Conservation (phyloP, 2,797 vertebrate species). For the Naso thynnoides region DNA sequence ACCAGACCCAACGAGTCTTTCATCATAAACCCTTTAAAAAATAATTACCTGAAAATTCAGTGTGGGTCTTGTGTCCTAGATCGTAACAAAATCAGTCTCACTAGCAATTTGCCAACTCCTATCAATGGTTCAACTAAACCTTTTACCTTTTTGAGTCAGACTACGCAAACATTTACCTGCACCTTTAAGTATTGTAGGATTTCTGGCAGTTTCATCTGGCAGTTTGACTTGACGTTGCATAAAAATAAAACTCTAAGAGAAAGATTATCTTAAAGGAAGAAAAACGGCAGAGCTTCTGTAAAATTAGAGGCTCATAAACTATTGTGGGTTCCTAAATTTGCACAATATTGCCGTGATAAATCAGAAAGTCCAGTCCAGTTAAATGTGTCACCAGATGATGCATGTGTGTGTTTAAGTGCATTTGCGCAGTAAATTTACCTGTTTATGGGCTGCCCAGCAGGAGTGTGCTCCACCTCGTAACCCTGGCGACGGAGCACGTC, state of each 20-base stretch:
- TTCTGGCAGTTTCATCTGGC: background rate
- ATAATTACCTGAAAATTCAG: background rate
- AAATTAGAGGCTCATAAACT: conserved; percentile 12
- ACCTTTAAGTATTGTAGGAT: background rate
- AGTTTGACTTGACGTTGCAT: background rate
- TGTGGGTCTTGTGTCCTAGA: background rate
- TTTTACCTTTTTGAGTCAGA: background rate
- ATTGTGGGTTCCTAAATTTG: conserved; percentile 11
- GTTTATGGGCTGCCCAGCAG: conserved; percentile 88
- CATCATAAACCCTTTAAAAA: background rate
- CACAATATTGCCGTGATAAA: background rate
- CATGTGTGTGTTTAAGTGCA: conserved; percentile 13
- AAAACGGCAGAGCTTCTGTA: background rate
- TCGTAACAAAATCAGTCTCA: conserved; percentile 1
- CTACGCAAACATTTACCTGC: background rate
- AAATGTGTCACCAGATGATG: background rate
- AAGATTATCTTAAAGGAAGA: background rate
- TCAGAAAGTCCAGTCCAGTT: background rate
- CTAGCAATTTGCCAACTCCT: background rate
- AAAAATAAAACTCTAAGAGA: background rate
- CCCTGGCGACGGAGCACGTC: conserved; percentile 90
- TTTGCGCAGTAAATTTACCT: conserved; percentile 79
- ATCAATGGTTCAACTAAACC: background rate
- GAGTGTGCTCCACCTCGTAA: conserved; percentile 90
- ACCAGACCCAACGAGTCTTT: background rate